A percentile compares a stretch with the other conserved stretches of the same genome.
phyloP scores from a whole-genome alignment of 2,113 vertebrate species.

The Numida meleagris region DNA sequence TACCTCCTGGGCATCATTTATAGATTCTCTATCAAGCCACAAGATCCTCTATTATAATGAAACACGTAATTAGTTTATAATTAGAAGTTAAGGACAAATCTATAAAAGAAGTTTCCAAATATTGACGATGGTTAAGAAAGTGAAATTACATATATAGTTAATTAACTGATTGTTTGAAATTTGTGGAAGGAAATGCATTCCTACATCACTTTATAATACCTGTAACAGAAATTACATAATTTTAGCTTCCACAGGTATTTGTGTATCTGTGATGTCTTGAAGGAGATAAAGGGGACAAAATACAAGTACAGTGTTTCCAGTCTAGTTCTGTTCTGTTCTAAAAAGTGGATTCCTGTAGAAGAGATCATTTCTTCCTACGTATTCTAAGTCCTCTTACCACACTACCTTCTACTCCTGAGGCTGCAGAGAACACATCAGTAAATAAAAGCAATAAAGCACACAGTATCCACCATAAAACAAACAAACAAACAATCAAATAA shows the following conservation, averaged over 20 bases:
- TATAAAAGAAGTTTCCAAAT: conserved; percentile 76
- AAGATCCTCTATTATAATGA: conserved; percentile 67
- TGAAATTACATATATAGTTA: conserved; percentile 67
- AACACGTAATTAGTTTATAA: conserved; percentile 76
- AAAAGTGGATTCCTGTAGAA: background rate
- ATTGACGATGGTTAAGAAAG: conserved; percentile 72
- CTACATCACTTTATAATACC: conserved; percentile 52
- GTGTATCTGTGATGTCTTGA: background rate
- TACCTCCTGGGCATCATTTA: conserved; percentile 67
- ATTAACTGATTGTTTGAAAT: conserved; percentile 70
- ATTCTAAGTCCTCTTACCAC: background rate
- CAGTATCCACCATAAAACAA: background rate
- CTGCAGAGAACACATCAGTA: background rate
- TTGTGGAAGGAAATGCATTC: conserved; percentile 61
- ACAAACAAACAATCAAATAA: background rate
- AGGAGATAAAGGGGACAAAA: conserved; percentile 10
- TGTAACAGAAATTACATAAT: conserved; percentile 35
- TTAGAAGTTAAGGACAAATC: conserved; percentile 80
- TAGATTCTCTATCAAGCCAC: conserved; percentile 64
- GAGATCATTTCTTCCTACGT: background rate
- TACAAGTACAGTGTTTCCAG: background rate
- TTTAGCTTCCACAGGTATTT: background rate
- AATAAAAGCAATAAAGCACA: background rate
- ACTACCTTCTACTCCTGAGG: background rate
- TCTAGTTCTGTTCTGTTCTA: background rate